Evolutionary conservation across 2,113 vertebrate genomes (phyloP).

Genomic region (Carettochelys insculpta): DNA sequence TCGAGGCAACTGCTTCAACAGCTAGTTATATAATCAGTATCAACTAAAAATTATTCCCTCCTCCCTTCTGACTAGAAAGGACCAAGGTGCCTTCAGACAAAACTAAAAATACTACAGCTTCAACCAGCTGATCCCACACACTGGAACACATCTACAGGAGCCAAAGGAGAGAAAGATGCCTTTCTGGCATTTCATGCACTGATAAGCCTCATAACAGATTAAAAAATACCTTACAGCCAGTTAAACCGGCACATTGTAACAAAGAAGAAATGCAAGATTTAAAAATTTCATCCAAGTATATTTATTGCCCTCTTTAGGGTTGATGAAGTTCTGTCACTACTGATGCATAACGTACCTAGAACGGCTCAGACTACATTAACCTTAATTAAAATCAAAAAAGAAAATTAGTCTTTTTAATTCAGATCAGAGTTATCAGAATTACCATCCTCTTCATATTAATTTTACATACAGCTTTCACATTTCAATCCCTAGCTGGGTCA

Average conservation of each 20-base stretch:
- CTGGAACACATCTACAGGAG: slow-evolving; percentile 74
- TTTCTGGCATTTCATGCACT: slow-evolving; percentile 86
- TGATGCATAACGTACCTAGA: slow-evolving; percentile 35
- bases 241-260: slow-evolving; percentile 82
- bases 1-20: slow-evolving; percentile 65
- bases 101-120: slow-evolving; percentile 70
- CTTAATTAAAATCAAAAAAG: not conserved
- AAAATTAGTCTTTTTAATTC: slow-evolving; percentile 27
- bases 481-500: slow-evolving; percentile 16
- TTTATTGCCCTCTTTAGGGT: slow-evolving; percentile 60
- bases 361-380: slow-evolving; percentile 31
- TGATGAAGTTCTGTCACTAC: slow-evolving; percentile 32
- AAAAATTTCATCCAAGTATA: slow-evolving; percentile 65
- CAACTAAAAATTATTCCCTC: slow-evolving; percentile 37
- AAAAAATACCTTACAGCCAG: slow-evolving; percentile 85
- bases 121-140: slow-evolving; percentile 81
- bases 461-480: not conserved
- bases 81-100: slow-evolving; percentile 58
- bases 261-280: slow-evolving; percentile 72
- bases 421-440: slow-evolving; percentile 16
- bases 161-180: slow-evolving; percentile 69
- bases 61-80: slow-evolving; percentile 35
- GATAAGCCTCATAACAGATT: slow-evolving; percentile 86
- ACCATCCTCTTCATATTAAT: not conserved
- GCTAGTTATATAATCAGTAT: slow-evolving; percentile 75